Evolutionary conservation across 2,888 invertebrate genomes (phyloP).

Genomic region (Gastrophysa polygoni): DNA sequence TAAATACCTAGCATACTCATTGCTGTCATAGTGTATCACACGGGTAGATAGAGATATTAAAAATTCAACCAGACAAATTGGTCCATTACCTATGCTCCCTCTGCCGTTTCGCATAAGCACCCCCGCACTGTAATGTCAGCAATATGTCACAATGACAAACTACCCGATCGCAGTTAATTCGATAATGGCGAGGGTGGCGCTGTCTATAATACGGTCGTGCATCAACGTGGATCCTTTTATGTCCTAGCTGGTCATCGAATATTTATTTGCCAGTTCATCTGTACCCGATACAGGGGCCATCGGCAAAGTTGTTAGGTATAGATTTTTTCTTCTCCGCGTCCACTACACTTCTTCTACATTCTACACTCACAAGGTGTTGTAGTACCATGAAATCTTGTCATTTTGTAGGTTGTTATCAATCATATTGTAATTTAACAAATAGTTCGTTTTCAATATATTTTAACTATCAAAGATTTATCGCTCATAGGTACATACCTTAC

Average conservation of each 20-base stretch:
- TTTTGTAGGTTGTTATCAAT: too few relatives aligned
- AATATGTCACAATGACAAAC: slow-evolving; percentile 38
- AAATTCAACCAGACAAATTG: neutral
- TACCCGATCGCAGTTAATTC: slow-evolving; percentile 30
- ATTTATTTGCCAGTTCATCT: neutral
- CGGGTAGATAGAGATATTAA: too few relatives aligned
- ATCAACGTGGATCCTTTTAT: slow-evolving; percentile 5
- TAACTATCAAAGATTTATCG: too few relatives aligned
- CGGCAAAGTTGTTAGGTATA: neutral
- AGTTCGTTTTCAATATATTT: too few relatives aligned
- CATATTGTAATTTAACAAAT: too few relatives aligned
- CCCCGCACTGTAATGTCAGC: slow-evolving; percentile 23
- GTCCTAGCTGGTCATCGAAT: slow-evolving; percentile 4
- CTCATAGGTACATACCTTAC: too few relatives aligned
- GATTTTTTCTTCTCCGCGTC: too few relatives aligned
- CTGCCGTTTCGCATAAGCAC: slow-evolving; percentile 23
- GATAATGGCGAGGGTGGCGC: slow-evolving; percentile 22
- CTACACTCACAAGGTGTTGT: too few relatives aligned
- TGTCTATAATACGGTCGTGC: neutral
- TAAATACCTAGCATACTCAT: too few relatives aligned
- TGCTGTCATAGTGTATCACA: too few relatives aligned
- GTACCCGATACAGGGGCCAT: slow-evolving; percentile 6
- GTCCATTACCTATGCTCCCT: neutral
- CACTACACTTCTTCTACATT: too few relatives aligned
- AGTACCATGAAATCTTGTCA: too few relatives aligned